Evolutionary conservation across 2,797 vertebrate species (phyloP), one percentile per base, ranked within the genome.

Genomic region (Lacerta viridis): DNA sequence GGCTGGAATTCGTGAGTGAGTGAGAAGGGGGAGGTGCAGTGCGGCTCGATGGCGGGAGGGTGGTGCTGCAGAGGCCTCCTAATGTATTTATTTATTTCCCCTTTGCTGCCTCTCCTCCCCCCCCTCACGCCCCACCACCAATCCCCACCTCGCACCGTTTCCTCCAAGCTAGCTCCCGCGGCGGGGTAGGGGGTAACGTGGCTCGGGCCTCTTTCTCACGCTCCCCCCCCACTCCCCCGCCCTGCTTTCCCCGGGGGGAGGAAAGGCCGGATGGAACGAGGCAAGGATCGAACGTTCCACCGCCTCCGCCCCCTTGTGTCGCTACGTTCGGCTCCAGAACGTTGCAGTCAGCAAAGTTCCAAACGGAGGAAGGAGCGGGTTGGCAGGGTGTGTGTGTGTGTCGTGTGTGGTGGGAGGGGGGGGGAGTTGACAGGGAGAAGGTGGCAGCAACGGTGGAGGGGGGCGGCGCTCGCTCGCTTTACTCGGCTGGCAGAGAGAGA

Each of bases 291-390:
- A 92, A 90, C 92, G 92, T 90, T 91, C 92, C 84, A 82, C 90
- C 90, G 90, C 92, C 93, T 80, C 92, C 89, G 93, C 95, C 92
- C 89, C 93, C 91, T 81, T 9, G 61, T 81, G 92, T 89, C 90
- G 86, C 90, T 82, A 84, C 88, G 86, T 93, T 94, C 88, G 91
- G 91, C 84, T 94, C 91, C 93, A 93, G 94, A 94, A 92, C 92
- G 84, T 94, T 95, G 94, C 95, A 93, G 96, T 95, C 96, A 96
- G 95, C 95, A 95, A 95, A 95, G 95, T 95, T 93, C 93, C 80
- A 88, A 87, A 91, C 93, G 90, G 29, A 43, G 69, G 87, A 55
- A 91, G 90, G 83, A 46, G 78, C 88, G 72, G 92, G 33, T 33
- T 33, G 33, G 33, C 33, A 33, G 33, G 33, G 33, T 33, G 33